Conservation (phyloP, 2,113 vertebrate genomes). For the Cacatua alba region DNA sequence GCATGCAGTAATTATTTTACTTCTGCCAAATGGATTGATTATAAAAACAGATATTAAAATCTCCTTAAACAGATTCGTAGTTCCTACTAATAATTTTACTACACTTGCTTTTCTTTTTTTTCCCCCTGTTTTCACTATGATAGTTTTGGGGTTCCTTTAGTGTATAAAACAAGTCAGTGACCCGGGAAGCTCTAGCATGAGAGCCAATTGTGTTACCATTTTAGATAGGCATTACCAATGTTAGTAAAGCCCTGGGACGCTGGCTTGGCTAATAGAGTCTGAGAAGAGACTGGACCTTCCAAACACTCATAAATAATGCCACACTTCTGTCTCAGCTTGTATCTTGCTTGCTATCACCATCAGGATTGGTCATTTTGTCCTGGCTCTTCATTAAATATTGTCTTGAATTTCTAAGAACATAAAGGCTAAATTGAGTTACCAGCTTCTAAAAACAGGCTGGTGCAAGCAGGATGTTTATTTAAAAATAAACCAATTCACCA, state of each 20-base stretch:
- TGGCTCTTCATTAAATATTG: neutral
- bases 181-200: neutral
- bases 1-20: neutral
- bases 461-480: neutral
- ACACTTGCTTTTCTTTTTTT: neutral
- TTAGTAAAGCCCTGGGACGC: neutral
- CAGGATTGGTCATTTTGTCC: neutral
- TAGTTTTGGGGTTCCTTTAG: neutral
- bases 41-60: neutral
- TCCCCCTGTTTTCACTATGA: neutral
- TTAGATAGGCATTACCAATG: neutral
- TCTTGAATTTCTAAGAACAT: conserved; percentile 1
- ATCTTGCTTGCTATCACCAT: neutral
- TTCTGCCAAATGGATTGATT: neutral
- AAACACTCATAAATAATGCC: neutral
- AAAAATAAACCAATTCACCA: neutral
- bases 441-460: neutral
- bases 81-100: neutral
- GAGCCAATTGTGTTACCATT: neutral
- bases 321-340: neutral
- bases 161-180: neutral
- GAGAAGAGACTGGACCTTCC: neutral
- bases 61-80: neutral
- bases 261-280: neutral
- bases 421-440: neutral